Conservation (phyloP, 2,888 invertebrate species). For the Papilio gigon region DNA sequence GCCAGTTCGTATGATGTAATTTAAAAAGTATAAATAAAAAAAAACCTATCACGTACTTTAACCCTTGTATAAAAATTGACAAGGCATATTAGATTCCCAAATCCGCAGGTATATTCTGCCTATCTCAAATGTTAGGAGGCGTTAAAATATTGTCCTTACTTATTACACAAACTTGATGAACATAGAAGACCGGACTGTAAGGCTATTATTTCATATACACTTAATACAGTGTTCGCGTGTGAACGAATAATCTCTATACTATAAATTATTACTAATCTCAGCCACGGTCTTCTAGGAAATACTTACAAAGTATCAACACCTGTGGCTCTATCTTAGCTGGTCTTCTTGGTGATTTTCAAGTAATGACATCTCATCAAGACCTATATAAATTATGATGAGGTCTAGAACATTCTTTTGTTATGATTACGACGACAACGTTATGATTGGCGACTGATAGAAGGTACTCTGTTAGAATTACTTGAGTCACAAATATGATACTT, state of each 20-base stretch:
- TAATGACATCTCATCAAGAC: background rate
- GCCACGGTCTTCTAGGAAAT: background rate
- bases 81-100: background rate
- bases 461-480: too few species aligned
- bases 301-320: background rate
- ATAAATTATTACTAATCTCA: background rate
- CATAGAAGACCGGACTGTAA: background rate
- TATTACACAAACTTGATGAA: too few species aligned
- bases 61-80: background rate
- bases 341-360: background rate
- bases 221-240: background rate
- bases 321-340: background rate
- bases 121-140: too few species aligned
- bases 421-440: too few species aligned
- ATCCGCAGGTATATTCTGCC: too few species aligned
- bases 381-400: too few species aligned
- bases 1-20: slow-evolving; percentile 33
- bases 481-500: background rate
- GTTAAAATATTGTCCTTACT: too few species aligned
- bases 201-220: background rate
- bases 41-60: background rate
- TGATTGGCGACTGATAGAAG: too few species aligned
- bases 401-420: background rate
- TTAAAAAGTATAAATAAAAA: slow-evolving; percentile 15
- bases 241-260: background rate